These are phyloP conservation scores for Meloidogyne floridensis DNA, from an alignment of 1,140 invertebrate genomes.

Conservation along the genomic window DNA sequence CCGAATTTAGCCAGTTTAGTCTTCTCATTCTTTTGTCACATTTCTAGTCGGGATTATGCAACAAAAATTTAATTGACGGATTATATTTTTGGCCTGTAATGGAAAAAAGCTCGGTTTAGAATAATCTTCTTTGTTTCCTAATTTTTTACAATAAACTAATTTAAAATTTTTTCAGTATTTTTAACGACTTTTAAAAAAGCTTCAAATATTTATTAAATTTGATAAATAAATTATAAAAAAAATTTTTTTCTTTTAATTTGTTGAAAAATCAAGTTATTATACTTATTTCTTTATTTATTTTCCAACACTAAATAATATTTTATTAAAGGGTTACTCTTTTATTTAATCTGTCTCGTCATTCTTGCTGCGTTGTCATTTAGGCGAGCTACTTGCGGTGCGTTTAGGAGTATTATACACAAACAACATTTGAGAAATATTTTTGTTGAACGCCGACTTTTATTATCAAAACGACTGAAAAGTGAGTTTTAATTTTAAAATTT, in stretches of 20 bases:
- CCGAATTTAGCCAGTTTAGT: too few species aligned
- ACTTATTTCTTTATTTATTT: neutral
- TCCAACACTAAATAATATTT: constrained; percentile 1
- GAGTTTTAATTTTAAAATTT: neutral
- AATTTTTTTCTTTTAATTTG: constrained; percentile 1
- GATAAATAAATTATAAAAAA: neutral
- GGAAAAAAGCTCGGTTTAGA: too few species aligned
- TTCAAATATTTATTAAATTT: constrained; percentile 3
- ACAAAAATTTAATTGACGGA: too few species aligned
- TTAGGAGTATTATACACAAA: neutral
- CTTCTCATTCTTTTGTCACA: too few species aligned
- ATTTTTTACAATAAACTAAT: neutral
- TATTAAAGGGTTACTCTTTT: neutral
- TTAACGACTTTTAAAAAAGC: neutral
- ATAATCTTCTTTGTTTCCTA: too few species aligned
- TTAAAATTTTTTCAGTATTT: neutral
- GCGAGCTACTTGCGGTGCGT: neutral
- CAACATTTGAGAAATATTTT: neutral
- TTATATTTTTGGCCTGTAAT: too few species aligned
- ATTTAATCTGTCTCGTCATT: neutral
- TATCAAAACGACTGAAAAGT: neutral
- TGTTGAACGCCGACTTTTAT: neutral
- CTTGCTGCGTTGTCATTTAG: constrained; percentile 1
- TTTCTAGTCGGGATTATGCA: too few species aligned
- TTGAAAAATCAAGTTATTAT: neutral